Conservation (phyloP, 2,113 vertebrate genomes). For the Odobenus rosmarus region DNA sequence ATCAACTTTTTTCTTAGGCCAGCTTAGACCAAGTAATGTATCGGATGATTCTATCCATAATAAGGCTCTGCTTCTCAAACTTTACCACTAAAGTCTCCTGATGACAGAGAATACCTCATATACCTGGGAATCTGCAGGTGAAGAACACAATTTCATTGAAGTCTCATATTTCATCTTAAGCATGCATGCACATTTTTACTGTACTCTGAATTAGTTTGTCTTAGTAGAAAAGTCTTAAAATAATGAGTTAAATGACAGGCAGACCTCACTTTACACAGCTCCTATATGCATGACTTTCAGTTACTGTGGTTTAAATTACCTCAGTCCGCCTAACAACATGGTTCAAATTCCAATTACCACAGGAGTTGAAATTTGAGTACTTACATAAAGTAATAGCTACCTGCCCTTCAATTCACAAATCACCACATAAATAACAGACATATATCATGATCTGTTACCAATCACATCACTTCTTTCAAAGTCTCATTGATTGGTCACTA, state of each 20-base stretch:
- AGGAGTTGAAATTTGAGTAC: background rate
- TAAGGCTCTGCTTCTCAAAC: background rate
- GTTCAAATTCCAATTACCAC: background rate
- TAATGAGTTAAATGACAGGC: background rate
- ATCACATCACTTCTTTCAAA: background rate
- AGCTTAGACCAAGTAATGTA: background rate
- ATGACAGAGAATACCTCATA: background rate
- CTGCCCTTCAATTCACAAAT: background rate
- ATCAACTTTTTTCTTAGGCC: background rate
- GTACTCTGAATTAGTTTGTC: background rate
- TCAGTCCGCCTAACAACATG: background rate
- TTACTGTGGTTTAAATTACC: background rate
- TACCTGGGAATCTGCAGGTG: background rate
- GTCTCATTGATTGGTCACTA: background rate
- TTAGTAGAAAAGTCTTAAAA: slow-evolving; percentile 15
- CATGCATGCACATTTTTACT: background rate
- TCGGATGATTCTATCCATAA: background rate
- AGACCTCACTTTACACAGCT: background rate
- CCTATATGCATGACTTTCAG: background rate
- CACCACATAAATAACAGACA: background rate
- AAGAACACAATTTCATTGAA: background rate
- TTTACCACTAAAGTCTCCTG: background rate
- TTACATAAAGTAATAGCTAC: background rate
- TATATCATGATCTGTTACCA: background rate
- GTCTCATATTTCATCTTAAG: slow-evolving; percentile 12